Base-by-base conservation (phyloP, 2,797 vertebrate genomes). In the Clarias platycephalus region DNA sequence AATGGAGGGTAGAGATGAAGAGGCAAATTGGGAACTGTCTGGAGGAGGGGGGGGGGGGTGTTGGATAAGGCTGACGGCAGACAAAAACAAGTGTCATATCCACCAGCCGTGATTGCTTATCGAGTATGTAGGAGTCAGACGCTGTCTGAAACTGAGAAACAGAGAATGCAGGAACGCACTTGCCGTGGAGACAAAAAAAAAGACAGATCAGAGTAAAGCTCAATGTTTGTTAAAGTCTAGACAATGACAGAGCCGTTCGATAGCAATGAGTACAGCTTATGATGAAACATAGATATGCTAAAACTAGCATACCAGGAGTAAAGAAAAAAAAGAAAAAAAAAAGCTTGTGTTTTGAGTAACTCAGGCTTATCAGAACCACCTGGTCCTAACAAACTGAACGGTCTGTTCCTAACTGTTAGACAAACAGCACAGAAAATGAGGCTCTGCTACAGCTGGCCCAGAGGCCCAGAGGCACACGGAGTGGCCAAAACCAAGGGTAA, bases 341-440 rank as follows among this genome's bases (percentile, higher is more conserved):
- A 60, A 24, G 62, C 60, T 78, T 79, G 82, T 82, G 24, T 77
- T 75, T 68, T 16, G 72, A 87, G 80, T 57, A 80, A 60, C 74
- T 83, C 80, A 44, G 80, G 83, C 86, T 84, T 13, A 87, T 89
- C 84, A 76, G 66, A 88, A 88, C 76, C 89, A 89, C 85, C 86
- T 86, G 85, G 84, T 85, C 74, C 66, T 58, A 13, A 80, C 88
- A 87, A 86, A 87, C 80, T 84, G 37, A 87, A 84, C 79, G 16
- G 79, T 70, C 84, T 80, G 83, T 83, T 85, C 66, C 31, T n/a
- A 81, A 80, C n/a, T 71, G 74, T 84, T 72, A 63, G 84, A 77
- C 72, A 71, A 86, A 86, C 60, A 68, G 44, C 24, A 68, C 74
- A 28, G 28, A 85, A 67, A 83, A 67, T 18, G 26, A 31, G 13